Evolutionary conservation across 2,888 invertebrate species (phyloP), one percentile per base, ranked within the genome.

Genomic region (Copidosoma aretas): DNA sequence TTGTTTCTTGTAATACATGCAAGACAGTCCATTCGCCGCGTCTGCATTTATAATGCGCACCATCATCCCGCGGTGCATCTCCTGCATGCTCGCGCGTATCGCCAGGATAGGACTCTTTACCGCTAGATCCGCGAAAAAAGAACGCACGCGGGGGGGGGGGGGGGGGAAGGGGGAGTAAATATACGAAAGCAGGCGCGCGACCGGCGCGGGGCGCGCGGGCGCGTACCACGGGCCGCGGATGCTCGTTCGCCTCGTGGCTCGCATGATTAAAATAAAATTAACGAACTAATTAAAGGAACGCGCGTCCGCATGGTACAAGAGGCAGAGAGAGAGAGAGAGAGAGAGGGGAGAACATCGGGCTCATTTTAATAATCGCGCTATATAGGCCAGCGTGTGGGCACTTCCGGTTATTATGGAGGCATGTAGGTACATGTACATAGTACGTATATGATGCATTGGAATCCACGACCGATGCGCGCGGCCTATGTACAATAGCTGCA

Each of bases 281-380:
- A 83, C 81, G 79, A 81, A 78, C 81, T 79, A 79, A 81, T 82
- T 82, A 83, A 81, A 79, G 79, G 79, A 79, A 80, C 78, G 75
- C 77, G 75, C 74, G 12, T 32, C 32, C 8, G 8, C 32, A 52
- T 3, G 19, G 52, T 1, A 19, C 14, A 17, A 52, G 52, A 19
- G 17, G 46, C 21, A 57, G 32, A 19, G 49, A 5, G 41, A 32
- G 32, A 32, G 32, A 3, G 58, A 32, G 21, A 17, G 46, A 46
- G 21, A 25, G 21, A 25, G 12, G 32, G 15, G 19, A 4, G 2
- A 12, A 39, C 14, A 24, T 15, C 51, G n/a, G 72, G 76, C 79
- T 82, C 75, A 80, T 83, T 81, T 82, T 75, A 82, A 83, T 83
- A 83, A 82, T 79, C 77, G 77, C 77, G 79, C 78, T 78, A 74